Evolutionary conservation across 1,140 invertebrate genomes (phyloP), one percentile per base, ranked within the genome.

Genomic region (Drosophila rhopaloa): DNA sequence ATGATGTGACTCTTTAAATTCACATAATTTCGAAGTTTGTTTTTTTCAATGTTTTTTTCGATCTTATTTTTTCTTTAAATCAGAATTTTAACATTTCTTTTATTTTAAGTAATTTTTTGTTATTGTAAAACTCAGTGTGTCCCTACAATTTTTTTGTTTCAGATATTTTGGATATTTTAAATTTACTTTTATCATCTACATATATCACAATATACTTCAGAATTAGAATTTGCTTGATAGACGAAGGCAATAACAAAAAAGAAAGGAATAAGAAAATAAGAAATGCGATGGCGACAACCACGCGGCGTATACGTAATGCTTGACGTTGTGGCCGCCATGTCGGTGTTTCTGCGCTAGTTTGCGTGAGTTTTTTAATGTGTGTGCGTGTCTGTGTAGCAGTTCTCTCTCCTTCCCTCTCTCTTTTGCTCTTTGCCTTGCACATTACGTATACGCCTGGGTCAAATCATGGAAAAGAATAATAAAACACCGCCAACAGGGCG

Each of bases 301-400:
- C 79, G 83, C 83, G 83, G 83, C 83, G 83, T 86, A 86, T 86
- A 86, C 83, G 83, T 86, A 86, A 86, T 77, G 75, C 79, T 51
- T 81, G 65, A 76, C 63, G 71, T 60, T 63, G 55, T 63, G 60
- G 55, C 37, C 16, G 60, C 38, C 60, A 63, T 60, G 58, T 44
- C 44, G 40, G 60, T 61, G 70, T 38, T 19, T 10, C 0, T 59
- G 27, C 38, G 11, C 27, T 43, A 11, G 60, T 63, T 6, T 63
- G 13, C 13, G 54, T 62, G 13, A 60, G 38, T 63, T 27, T 29
- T 19, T 56, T 2, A 32, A 1, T 32, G 24, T 37, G 29, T 50
- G 5, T 40, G 27, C 19, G 40, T 32, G 46, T 70, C n/a, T 62
- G 44, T 37, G 51, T 57, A 24, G 35, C 46, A 24, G 35, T 41